These are phyloP conservation scores for Drymonia ruficornis DNA, from an alignment of 2,888 invertebrate species.

Conservation along the genomic window DNA sequence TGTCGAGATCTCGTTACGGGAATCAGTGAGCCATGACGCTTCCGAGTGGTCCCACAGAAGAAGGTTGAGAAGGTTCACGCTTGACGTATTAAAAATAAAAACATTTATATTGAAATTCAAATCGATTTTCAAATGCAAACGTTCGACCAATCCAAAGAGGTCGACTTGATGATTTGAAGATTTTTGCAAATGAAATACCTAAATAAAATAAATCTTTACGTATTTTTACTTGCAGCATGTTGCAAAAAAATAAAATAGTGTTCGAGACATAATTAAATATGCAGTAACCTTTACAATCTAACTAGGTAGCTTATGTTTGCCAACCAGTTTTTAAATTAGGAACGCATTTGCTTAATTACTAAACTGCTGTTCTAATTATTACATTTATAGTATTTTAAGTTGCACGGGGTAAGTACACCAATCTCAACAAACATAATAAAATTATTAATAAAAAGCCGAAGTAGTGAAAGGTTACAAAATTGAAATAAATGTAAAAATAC, in stretches of 20 bases:
- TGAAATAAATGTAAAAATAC: too few species aligned
- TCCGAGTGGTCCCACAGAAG: conserved; percentile 29
- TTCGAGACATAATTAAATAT: not conserved
- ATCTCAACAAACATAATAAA: too few species aligned
- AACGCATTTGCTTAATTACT: conserved; percentile 10
- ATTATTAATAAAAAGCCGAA: too few species aligned
- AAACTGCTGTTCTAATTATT: conserved; percentile 5
- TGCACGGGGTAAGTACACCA: not conserved
- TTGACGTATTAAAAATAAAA: conserved; percentile 5
- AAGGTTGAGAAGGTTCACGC: conserved; percentile 36
- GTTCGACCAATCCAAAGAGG: not conserved
- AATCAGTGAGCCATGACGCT: conserved; percentile 47
- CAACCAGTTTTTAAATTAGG: conserved; percentile 1
- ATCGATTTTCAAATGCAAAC: conserved; percentile 7
- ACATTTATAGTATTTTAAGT: not conserved
- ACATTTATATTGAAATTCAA: conserved; percentile 11
- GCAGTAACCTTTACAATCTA: not conserved
- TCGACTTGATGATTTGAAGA: not conserved
- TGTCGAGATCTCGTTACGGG: conserved; percentile 55
- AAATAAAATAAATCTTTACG: too few species aligned
- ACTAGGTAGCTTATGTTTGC: not conserved
- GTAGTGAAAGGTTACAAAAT: too few species aligned
- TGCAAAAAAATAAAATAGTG: not conserved
- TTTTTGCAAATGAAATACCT: not conserved
- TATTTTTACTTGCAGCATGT: too few species aligned